A percentile compares a stretch with the other conserved stretches of the same genome.
Evolutionary conservation across 2,113 vertebrate species (phyloP).

Genomic region (Sinocyclocheilus anshuiensis): DNA sequence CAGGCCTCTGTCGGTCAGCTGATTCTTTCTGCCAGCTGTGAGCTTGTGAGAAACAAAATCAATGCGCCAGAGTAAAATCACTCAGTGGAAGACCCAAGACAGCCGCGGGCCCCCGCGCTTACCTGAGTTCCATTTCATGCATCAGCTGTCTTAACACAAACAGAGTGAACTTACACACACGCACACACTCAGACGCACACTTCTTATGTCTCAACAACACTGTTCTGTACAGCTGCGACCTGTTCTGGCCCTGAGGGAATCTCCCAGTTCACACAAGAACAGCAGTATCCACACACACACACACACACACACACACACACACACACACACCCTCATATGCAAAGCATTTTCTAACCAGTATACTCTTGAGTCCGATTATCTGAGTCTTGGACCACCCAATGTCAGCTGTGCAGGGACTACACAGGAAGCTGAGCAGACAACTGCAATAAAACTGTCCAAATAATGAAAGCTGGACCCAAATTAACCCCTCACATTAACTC

Average conservation of each 20-base stretch:
- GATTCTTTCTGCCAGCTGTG: conserved; percentile 56
- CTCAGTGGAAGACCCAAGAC: conserved; percentile 74
- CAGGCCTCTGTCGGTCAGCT: conserved; percentile 71
- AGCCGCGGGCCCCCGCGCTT: conserved; percentile 69
- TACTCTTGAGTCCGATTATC: background rate
- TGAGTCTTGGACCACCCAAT: background rate
- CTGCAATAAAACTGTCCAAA: conserved; percentile 39
- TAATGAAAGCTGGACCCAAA: conserved; percentile 15
- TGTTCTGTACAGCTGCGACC: conserved; percentile 59
- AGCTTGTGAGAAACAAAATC: conserved; percentile 73
- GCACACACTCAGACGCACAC: conserved; percentile 64
- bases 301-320: background rate
- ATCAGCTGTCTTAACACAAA: conserved; percentile 76
- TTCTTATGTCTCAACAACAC: conserved; percentile 34
- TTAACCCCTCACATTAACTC: conserved; percentile 7
- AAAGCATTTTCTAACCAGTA: background rate
- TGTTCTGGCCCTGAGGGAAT: conserved; percentile 70
- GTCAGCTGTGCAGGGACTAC: conserved; percentile 23
- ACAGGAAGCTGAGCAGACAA: conserved; percentile 41
- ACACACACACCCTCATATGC: background rate
- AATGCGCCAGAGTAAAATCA: conserved; percentile 78
- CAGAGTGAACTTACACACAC: conserved; percentile 53
- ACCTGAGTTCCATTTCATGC: conserved; percentile 81
- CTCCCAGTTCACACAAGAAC: conserved; percentile 68
- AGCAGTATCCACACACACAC: conserved; percentile 19